Base-by-base conservation (phyloP, 1,140 invertebrate genomes). In the Periplaneta americana region DNA sequence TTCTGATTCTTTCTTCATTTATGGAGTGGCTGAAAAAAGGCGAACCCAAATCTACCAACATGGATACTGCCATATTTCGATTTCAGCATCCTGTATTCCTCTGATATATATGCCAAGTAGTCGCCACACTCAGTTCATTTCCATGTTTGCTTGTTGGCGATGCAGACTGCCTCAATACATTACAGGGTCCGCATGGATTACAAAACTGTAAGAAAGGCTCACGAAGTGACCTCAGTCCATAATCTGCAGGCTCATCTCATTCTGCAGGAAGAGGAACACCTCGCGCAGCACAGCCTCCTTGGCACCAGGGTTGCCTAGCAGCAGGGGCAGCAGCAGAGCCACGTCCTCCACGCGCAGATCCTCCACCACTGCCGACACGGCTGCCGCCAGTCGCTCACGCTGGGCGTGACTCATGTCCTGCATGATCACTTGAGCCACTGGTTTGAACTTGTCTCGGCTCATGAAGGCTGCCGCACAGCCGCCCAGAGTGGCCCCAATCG, bases 391-490 rank as follows among this genome's bases (percentile, higher is more conserved):
- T 37, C 77, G 57, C 34, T 79, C 75, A 75, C 83, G 74, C 80
- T 86, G 85, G 17, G 48, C 66, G 22, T 83, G 74, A 31, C 81
- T 83, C 85, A 86, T 84, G 81, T 86, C 85, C 22, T 78, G 11
- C 35, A 80, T 80, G 37, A 86, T 83, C 18, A 86, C 80, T 39
- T 83, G 75, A 22, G 82, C 82, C 18, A 85, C 84, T 15, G 86
- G 83, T 83, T 84, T 85, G 77, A 83, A 86, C 82, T 85, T 85
- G 22, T 82, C 84, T 77, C 78, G 32, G 36, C 83, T 81, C 78
- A 75, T 35, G 1, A 48, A 48, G 22, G 80, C 82, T 15, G 81
- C 84, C 31, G 36, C 31, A 75, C 35, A 37, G 8, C 83, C 81
- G 36, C 83, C 82, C 22, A 85, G 28, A 8, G 78, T 82, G 11